Base-by-base conservation (phyloP, 2,797 vertebrate genomes). In the Pangasius larnaudii region DNA sequence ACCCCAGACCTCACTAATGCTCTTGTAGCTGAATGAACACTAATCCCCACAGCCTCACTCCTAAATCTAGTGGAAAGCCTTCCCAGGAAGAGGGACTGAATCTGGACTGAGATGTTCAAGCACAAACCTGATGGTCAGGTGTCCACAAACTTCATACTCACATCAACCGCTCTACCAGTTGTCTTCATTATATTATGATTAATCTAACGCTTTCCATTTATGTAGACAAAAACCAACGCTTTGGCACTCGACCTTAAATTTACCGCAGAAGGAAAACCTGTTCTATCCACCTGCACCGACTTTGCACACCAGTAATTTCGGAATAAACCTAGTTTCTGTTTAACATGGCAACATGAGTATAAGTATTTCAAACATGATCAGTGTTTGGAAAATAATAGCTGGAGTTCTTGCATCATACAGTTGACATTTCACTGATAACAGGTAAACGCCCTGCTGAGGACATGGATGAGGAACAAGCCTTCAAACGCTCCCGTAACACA, bases 391-490 rank as follows among this genome's bases (percentile, higher is more conserved):
- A 72, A 86, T 81, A 69, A 72, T 27, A 36, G 19, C 72, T 85
- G 2, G 27, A 24, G 46, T 46, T 88, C 30, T 78, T 63, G 33
- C n/a, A 18, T 84, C 79, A 88, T n/a, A 78, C 11, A 33, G 19
- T 71, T 85, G 39, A 69, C 42, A 14, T 61, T 86, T 51, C 71
- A 27, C 33, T 86, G 91, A 46, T 92, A 91, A 78, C 93, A 99
- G 98, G 98, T 94, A 99, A 99, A 94, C 98, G 98, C 86, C 98
- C 98, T 86, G 98, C 98, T 89, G 98, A 99, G 96, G 98, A 99
- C 93, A 97, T 98, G 97, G 98, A 99, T 84, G 98, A 99, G 91
- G 98, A 99, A 14, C 98, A 99, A 92, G 96, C 98, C 89, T 99
- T 99, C 94, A 99, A 99, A 95, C 97, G 98, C 91, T 99, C 98